Evolutionary conservation across 2,888 invertebrate species (phyloP), one percentile per base, ranked within the genome.

Genomic region (Diogma glabrata): DNA sequence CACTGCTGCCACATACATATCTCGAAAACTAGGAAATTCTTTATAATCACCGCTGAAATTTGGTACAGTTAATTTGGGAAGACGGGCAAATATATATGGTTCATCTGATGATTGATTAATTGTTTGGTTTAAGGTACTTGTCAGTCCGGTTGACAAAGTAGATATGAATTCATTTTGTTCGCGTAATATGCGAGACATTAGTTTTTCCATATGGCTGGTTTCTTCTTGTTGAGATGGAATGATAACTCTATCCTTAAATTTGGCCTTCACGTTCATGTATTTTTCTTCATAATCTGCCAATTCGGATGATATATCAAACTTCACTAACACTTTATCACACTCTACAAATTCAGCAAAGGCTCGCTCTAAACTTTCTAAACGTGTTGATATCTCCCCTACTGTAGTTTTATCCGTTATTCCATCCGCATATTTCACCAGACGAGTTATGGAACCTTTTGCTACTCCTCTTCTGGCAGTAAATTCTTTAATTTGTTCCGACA

Each of bases 371-470:
- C 16, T 16, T 19, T 14, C 38, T 38, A 38, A 38, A 17, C 38
- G 38, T 19, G 38, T 16, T 16, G 38, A 38, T 7, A 38, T 38
- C 6, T 38, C 38, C 6, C 17, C 19, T 38, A 19, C 6, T 6
- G 33, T 33, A n/a, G 33, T 38, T 38, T 19, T 38, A 38, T 38
- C 38, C 38, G 38, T 38, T 16, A 38, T 38, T 17, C 17, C 14
- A 38, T 38, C 38, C 6, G 38, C 38, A 38, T 17, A 38, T 38
- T n/a, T n/a, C n/a, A n/a, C n/a, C n/a, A n/a, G n/a, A n/a, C n/a
- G n/a, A n/a, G n/a, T n/a, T n/a, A n/a, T n/a, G n/a, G n/a, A n/a
- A n/a, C n/a, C n/a, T n/a, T n/a, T n/a, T n/a, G n/a, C n/a, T n/a
- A n/a, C n/a, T n/a, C n/a, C n/a, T n/a, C n/a, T n/a, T n/a, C n/a